phyloP scores from a whole-genome alignment of 2,888 invertebrate species.

The Rhingia campestris region DNA sequence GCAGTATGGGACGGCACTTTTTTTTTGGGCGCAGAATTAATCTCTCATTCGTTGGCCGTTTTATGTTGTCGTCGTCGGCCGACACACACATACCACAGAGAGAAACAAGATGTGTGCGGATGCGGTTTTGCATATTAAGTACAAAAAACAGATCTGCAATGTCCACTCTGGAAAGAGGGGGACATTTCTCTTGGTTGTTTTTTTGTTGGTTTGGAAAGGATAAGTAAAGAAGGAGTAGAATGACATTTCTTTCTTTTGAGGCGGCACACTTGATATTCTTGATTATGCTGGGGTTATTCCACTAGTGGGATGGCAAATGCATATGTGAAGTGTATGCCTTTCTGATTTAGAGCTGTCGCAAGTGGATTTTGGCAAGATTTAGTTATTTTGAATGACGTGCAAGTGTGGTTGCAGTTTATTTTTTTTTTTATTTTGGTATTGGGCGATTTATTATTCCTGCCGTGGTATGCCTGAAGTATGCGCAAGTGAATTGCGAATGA shows the following conservation, averaged over 20 bases:
- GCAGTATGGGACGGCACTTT: conserved; percentile 42
- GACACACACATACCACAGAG: conserved; percentile 48
- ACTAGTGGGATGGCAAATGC: conserved; percentile 6
- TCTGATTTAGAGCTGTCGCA: conserved; percentile 71
- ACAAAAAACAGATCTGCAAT: conserved; percentile 60
- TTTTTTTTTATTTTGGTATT: conserved; percentile 8
- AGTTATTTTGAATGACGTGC: conserved; percentile 63
- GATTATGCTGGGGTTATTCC: conserved; percentile 26
- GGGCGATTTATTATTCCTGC: conserved; percentile 50
- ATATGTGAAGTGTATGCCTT: conserved; percentile 28
- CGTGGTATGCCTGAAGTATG: conserved; percentile 1
- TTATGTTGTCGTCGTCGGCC: conserved; percentile 29
- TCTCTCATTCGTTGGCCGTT: conserved; percentile 62
- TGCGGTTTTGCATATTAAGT: conserved; percentile 73
- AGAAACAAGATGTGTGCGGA: conserved; percentile 42
- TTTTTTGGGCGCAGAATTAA: conserved; percentile 52
- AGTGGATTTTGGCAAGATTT: conserved; percentile 59
- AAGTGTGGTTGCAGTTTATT: conserved; percentile 26
- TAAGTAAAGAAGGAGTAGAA: conserved; percentile 22
- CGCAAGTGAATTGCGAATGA: conserved; percentile 10
- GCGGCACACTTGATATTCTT: conserved; percentile 54
- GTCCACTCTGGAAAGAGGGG: conserved; percentile 51
- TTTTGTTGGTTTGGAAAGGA: conserved; percentile 28
- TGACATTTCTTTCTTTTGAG: conserved; percentile 39
- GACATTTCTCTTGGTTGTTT: conserved; percentile 10